Conservation (phyloP, 2,797 vertebrate genomes). For the Micropoecilia bifurca region DNA sequence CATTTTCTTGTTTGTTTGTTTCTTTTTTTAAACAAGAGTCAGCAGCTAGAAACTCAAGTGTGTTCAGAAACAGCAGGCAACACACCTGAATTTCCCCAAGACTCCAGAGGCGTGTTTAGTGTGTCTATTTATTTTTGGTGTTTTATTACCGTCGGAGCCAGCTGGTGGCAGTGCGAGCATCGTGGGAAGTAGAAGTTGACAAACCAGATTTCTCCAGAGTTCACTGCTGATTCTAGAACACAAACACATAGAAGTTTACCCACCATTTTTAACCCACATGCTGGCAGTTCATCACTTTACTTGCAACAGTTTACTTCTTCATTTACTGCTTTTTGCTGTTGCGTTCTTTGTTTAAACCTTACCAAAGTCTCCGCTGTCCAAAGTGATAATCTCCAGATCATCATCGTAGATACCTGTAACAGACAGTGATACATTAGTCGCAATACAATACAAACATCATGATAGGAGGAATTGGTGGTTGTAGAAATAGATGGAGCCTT, state of each 20-base stretch:
- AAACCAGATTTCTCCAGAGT: slow-evolving; percentile 97
- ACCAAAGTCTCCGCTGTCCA: slow-evolving; percentile 98
- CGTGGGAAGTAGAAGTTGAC: slow-evolving; percentile 97
- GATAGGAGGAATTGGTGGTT: background rate
- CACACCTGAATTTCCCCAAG: background rate
- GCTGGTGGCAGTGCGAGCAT: slow-evolving; percentile 96
- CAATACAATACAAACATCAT: background rate
- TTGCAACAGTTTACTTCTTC: background rate
- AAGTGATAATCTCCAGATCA: slow-evolving; percentile 94
- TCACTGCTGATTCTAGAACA: slow-evolving; percentile 90
- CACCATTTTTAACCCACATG: background rate
- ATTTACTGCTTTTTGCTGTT: background rate
- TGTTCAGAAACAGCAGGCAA: background rate
- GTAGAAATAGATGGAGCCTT: background rate
- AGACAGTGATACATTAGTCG: background rate
- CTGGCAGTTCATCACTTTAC: background rate
- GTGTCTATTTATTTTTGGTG: background rate
- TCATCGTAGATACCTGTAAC: slow-evolving; percentile 95
- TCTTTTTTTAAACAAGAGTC: background rate
- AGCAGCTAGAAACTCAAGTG: background rate
- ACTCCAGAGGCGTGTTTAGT: background rate
- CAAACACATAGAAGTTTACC: slow-evolving; percentile 23
- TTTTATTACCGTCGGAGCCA: slow-evolving; percentile 90
- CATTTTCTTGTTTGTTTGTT: background rate
- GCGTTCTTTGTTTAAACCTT: slow-evolving; percentile 43